These are phyloP conservation scores for Galbula dea DNA, from an alignment of 2,113 vertebrate genomes.

Conservation along the genomic window DNA sequence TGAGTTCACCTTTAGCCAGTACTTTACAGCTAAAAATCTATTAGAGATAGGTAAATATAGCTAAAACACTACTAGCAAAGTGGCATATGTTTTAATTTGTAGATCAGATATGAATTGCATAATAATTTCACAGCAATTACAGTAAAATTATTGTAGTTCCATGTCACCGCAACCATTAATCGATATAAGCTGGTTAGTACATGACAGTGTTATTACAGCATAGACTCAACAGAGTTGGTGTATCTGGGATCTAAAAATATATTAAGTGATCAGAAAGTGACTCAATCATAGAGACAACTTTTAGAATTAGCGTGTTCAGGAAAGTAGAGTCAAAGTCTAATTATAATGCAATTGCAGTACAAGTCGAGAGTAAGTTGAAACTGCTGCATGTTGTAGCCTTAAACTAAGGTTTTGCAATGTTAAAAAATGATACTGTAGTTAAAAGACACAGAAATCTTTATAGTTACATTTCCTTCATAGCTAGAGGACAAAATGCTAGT, in stretches of 20 bases:
- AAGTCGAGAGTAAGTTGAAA: not conserved
- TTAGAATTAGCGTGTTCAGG: not conserved
- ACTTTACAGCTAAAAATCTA: not conserved
- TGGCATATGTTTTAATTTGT: not conserved
- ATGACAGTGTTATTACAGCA: not conserved
- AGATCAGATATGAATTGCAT: not conserved
- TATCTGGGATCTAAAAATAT: not conserved
- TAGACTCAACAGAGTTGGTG: not conserved
- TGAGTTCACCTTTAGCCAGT: not conserved
- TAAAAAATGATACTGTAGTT: not conserved
- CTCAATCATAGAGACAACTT: not conserved
- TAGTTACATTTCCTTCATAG: not conserved
- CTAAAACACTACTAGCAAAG: not conserved
- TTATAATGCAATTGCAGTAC: not conserved
- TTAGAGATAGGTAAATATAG: not conserved
- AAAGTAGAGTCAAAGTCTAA: not conserved
- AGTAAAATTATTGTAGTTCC: not conserved
- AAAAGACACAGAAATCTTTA: not conserved
- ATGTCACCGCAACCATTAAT: not conserved
- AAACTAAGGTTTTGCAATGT: not conserved
- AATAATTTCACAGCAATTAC: not conserved
- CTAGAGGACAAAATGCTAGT: not conserved
- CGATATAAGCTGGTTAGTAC: not conserved
- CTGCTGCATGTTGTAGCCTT: not conserved
- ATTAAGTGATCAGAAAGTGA: not conserved